Evolutionary conservation across 1,140 invertebrate species (phyloP).

Genomic region (Papilio helenus): DNA sequence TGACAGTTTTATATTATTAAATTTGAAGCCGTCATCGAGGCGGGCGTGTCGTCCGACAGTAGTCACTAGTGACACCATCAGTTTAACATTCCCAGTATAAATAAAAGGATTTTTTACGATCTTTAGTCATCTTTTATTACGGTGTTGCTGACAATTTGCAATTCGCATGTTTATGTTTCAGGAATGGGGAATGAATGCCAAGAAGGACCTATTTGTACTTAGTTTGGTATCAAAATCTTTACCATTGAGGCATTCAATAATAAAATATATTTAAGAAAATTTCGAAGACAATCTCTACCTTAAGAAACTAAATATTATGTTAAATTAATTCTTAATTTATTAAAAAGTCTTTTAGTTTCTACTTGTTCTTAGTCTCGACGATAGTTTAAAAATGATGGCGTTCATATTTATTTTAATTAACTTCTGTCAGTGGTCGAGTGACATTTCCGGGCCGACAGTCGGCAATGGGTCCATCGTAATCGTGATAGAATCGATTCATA

Average conservation of each 20-base stretch:
- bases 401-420: constrained; percentile 60
- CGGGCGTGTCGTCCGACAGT: not conserved
- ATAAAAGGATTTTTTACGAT: too few relatives aligned
- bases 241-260: too few relatives aligned
- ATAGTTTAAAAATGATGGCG: constrained; percentile 29
- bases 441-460: constrained; percentile 49
- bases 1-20: constrained; percentile 30
- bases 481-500: constrained; percentile 48
- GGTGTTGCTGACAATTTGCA: not conserved
- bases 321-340: too few relatives aligned
- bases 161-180: not conserved
- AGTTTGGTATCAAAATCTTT: not conserved
- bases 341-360: too few relatives aligned
- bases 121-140: not conserved
- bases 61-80: not conserved
- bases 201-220: not conserved
- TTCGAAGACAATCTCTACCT: too few relatives aligned
- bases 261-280: too few relatives aligned
- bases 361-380: not conserved
- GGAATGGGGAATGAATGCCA: not conserved
- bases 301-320: too few relatives aligned
- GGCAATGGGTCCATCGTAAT: constrained; percentile 23
- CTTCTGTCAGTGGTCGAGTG: constrained; percentile 51
- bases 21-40: constrained; percentile 31
- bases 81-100: not conserved